A percentile compares a stretch with the other conserved stretches of the same genome.
These are phyloP conservation scores for Sturnira hondurensis DNA, from an alignment of 2,113 vertebrate species.

Conservation along the genomic window DNA sequence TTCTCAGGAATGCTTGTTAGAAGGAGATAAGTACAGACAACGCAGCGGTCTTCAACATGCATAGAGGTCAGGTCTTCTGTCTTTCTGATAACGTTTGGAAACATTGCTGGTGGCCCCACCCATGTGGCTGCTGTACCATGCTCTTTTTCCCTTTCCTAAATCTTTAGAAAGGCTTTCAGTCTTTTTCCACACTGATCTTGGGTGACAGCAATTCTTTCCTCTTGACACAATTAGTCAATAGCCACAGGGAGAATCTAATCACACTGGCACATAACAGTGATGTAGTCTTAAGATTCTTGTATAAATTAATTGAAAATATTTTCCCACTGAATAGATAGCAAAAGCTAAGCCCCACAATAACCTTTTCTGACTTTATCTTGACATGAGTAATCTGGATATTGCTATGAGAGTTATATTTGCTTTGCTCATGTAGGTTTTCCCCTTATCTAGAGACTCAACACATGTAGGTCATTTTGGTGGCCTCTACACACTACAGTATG, in stretches of 20 bases:
- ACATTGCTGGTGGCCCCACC: rapidly evolving
- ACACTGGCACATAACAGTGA: background rate
- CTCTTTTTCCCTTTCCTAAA: background rate
- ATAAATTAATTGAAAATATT: background rate
- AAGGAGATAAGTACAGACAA: background rate
- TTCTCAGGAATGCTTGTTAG: background rate
- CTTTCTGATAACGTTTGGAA: background rate
- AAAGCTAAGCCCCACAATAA: background rate
- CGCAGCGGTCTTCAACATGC: background rate
- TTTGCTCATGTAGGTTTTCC: background rate
- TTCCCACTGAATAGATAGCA: background rate
- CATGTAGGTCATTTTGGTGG: background rate
- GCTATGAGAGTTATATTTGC: background rate
- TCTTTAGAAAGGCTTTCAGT: background rate
- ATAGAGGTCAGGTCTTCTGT: no score
- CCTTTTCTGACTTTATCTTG: background rate
- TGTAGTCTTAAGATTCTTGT: background rate
- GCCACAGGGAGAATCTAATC: background rate
- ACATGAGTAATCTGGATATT: background rate
- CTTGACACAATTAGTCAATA: background rate
- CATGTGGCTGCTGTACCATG: rapidly evolving
- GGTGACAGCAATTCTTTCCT: background rate
- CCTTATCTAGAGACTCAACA: background rate
- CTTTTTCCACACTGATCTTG: background rate
- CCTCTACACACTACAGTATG: background rate